Conservation (phyloP, 2,888 invertebrate genomes). For the Acrocera orbiculus region DNA sequence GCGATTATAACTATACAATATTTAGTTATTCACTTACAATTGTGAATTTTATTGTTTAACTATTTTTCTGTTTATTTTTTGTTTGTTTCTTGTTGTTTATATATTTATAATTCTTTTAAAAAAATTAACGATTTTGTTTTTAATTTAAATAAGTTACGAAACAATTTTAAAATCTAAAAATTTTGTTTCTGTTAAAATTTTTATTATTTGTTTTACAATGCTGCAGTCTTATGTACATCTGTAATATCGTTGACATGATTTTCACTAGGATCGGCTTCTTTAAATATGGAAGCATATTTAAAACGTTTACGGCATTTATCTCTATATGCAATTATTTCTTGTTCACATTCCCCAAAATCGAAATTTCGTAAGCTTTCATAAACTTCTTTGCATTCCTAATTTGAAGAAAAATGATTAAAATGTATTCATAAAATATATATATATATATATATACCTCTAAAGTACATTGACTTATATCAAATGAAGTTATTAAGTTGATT, state of each 20-base stretch:
- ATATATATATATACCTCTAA: slow-evolving; percentile 24
- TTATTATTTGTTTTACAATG: slow-evolving; percentile 3
- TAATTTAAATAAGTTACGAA: background rate
- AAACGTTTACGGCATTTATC: slow-evolving; percentile 54
- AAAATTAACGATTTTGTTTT: background rate
- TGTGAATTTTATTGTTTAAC: no score
- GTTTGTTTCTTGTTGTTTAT: no score
- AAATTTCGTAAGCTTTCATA: slow-evolving; percentile 59
- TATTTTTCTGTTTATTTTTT: no score
- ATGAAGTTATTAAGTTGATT: slow-evolving; percentile 39
- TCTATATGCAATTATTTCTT: slow-evolving; percentile 49
- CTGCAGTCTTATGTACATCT: slow-evolving; percentile 1
- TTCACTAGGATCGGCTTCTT: slow-evolving; percentile 24
- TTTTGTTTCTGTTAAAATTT: slow-evolving; percentile 1
- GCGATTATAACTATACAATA: no score
- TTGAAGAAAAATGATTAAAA: slow-evolving; percentile 11
- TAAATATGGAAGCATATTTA: slow-evolving; percentile 64
- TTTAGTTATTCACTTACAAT: no score
- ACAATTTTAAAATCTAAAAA: background rate
- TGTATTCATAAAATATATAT: no score
- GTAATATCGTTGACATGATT: slow-evolving; percentile 7
- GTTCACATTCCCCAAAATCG: slow-evolving; percentile 57
- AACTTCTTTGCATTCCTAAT: slow-evolving; percentile 67
- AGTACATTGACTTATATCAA: slow-evolving; percentile 31
- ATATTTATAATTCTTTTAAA: background rate